Base-by-base conservation (phyloP, 2,113 vertebrate species). In the Onychostruthus taczanowskii region DNA sequence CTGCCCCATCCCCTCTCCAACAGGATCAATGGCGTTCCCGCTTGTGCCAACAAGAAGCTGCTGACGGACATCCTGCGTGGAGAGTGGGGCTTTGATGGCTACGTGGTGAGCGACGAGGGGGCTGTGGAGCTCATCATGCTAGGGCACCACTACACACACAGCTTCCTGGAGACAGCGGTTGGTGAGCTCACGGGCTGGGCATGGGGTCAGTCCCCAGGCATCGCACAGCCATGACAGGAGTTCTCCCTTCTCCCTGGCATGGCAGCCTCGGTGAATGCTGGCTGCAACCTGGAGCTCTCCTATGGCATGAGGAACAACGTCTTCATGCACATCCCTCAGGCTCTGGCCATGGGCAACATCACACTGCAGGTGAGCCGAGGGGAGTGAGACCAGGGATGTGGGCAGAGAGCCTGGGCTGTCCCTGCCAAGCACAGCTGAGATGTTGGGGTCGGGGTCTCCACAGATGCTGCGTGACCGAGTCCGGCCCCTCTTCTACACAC, bases 11-110 rank as follows among this genome's bases (percentile, higher is more conserved):
- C 31, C 31, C 17, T 84, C n/a, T 56, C 82, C 27, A 3, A 55
- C 83, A 98, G 97, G 79, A 97, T 97, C 90, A 98, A 98, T 0
- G 97, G 97, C 0, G 22, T 98, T 24, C 97, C 97, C 0, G 97
- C 97, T 37, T 98, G 97, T 0, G 97, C 97, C 69, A 97, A 98
- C 92, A 97, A 97, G 81, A 95, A 95, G 85, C 94, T 98, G 80
- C 89, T 98, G 64, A 97, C 87, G 0, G 96, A 97, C n/a, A 96
- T 98, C 85, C 84, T 98, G 67, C 97, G 97, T 2, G 55, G 52
- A 2, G 97, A 98, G 73, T 98, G 97, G 97, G 97, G 97, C 0
- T 98, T 98, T 10, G 18, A 96, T 44, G 97, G 97, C 23, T 97
- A 97, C 3, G 97, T 97, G 64, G 97, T 98, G 83, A 98, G 97